Percentiles rank a stretch among this genome's conserved stretches.
phyloP scores from a whole-genome alignment of 2,888 invertebrate species.

The Aromia moschata region DNA sequence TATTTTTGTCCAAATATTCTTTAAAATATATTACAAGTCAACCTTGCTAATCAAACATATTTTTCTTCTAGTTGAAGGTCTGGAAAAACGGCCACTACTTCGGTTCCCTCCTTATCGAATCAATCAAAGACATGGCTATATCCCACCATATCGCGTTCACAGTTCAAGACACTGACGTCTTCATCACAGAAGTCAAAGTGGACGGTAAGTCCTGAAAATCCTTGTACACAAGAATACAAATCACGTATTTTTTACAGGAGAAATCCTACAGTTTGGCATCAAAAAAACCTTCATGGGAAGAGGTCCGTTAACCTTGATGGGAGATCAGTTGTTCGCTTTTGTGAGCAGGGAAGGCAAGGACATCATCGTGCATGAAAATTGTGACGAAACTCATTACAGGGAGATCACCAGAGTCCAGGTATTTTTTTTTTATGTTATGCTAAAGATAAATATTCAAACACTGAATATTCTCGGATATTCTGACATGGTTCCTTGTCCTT shows the following conservation, averaged over 20 bases:
- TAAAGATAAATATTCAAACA: too few species aligned
- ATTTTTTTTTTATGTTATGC: conserved; percentile 35
- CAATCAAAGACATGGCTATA: conserved; percentile 71
- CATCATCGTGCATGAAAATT: conserved; percentile 65
- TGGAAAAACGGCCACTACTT: conserved; percentile 66
- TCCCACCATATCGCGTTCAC: conserved; percentile 68
- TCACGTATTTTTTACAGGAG: too few species aligned
- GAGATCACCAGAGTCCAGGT: conserved; percentile 67
- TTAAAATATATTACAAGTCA: too few species aligned
- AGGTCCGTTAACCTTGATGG: conserved; percentile 65
- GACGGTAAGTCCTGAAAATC: too few species aligned
- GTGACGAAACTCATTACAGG: conserved; percentile 64
- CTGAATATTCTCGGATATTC: background rate
- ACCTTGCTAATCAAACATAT: too few species aligned
- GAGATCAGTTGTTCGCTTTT: conserved; percentile 54
- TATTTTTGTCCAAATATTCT: conserved; percentile 9
- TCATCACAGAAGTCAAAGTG: conserved; percentile 69
- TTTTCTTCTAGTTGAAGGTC: conserved; percentile 64
- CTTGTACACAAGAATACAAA: too few species aligned
- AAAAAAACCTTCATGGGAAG: conserved; percentile 67
- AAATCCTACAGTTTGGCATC: conserved; percentile 48
- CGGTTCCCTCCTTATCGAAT: conserved; percentile 64
- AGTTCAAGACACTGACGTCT: conserved; percentile 70
- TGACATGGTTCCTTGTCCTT: background rate
- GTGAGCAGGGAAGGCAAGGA: conserved; percentile 66